Conservation (phyloP, 2,113 vertebrate genomes). For the Phaethon lepturus region DNA sequence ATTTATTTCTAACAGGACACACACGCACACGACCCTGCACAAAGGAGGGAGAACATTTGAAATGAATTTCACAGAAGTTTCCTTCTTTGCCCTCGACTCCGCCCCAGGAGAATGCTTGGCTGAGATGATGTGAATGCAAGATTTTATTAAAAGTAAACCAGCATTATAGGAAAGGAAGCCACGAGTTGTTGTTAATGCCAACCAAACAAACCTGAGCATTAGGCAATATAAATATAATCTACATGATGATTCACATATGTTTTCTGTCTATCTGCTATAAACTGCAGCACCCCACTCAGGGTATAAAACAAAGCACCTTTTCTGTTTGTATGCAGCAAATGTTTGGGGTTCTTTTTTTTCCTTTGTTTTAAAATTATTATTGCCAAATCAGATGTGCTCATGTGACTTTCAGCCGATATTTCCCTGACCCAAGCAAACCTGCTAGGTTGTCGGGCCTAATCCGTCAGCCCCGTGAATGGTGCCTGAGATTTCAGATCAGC, state of each 20-base stretch:
- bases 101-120: background rate
- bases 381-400: background rate
- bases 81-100: background rate
- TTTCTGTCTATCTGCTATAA: constrained; percentile 19
- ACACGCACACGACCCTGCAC: background rate
- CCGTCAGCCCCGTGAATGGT: background rate
- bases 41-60: background rate
- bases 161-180: constrained; percentile 32
- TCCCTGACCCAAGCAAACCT: background rate
- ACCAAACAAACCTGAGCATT: constrained; percentile 36
- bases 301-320: constrained; percentile 19
- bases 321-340: background rate
- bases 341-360: background rate
- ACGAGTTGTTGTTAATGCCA: constrained; percentile 39
- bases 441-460: background rate
- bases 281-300: background rate
- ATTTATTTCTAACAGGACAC: background rate
- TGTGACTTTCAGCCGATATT: background rate
- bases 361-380: background rate
- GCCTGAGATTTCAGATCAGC: background rate
- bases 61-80: constrained; percentile 24
- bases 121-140: background rate
- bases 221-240: constrained; percentile 53
- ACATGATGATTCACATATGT: constrained; percentile 32
- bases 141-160: constrained; percentile 57